phyloP scores from a whole-genome alignment of 2,113 vertebrate genomes.

The Rana temporaria region DNA sequence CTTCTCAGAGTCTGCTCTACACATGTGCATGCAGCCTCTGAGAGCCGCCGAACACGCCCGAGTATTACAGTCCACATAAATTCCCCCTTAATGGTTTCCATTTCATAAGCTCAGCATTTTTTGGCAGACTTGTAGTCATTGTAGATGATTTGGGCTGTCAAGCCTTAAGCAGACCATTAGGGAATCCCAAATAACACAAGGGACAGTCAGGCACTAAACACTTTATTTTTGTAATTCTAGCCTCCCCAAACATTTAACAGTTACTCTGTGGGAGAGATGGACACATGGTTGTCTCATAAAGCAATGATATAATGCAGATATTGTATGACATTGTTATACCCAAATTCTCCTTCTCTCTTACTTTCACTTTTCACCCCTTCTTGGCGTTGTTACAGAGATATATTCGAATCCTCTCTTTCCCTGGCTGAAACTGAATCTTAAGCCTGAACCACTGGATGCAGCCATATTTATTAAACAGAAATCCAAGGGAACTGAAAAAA shows the following conservation, averaged over 20 bases:
- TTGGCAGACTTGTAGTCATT: conserved; percentile 18
- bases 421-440: background rate
- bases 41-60: too few relatives aligned
- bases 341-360: too few relatives aligned
- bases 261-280: background rate
- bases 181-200: conserved; percentile 25
- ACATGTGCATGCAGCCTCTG: too few relatives aligned
- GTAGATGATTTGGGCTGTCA: conserved; percentile 16
- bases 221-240: conserved; percentile 36
- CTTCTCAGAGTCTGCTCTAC: too few relatives aligned
- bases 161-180: background rate
- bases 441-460: too few relatives aligned
- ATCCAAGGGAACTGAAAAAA: too few relatives aligned
- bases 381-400: too few relatives aligned
- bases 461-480: too few relatives aligned
- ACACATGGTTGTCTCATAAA: conserved; percentile 14
- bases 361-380: too few relatives aligned
- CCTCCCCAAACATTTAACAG: background rate
- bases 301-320: background rate
- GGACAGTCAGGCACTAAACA: conserved; percentile 26
- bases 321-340: too few relatives aligned
- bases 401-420: background rate
- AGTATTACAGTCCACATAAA: background rate
- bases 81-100: conserved; percentile 9
- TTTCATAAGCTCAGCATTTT: conserved; percentile 16